Base-by-base conservation (phyloP, 2,113 vertebrate genomes). In the Nothocercus julius region DNA sequence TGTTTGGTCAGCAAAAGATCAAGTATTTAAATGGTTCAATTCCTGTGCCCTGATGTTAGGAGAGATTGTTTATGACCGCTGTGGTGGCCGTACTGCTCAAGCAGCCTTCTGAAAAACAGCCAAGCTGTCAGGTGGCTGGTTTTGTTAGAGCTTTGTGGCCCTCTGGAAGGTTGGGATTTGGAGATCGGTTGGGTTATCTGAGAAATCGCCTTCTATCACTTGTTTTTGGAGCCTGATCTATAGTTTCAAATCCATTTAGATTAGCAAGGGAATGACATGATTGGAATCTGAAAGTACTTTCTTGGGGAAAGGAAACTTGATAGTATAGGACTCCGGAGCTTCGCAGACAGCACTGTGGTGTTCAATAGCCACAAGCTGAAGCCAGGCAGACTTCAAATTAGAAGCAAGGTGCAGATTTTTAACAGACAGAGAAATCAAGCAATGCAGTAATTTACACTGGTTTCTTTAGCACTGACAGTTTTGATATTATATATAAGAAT, bases 11-110 rank as follows among this genome's bases (percentile, higher is more conserved):
- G 97, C 95, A 96, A 87, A 95, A 95, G 72, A 74, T 68, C 69
- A 70, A 96, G 53, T 96, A 97, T 96, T 96, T 96, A 96, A 97
- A 96, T 94, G 64, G 63, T 87, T 95, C 92, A 95, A 78, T 93
- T 97, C 96, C 95, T 95, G 91, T 94, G 87, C 77, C 70, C 87
- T 82, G 63, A 87, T 88, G 81, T 79, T 73, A 56, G 77, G 67
- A 75, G 68, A 63, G 80, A 85, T 90, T 88, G 86, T 96, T 93
- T 95, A 70, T 96, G 77, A n/a, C 66, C 79, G 17, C 88, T 90
- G 85, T 45, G 28, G 61, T 86, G 81, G 53, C 18, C 58, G 66
- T 76, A 58, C 69, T 90, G 32, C 84, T 90, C 73, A 89, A 32
- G 40, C 77, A 84, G 66, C 11, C 38, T 30, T 92, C 73, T 82